Conservation (phyloP, 2,113 vertebrate species). For the Mormoops blainvillei region DNA sequence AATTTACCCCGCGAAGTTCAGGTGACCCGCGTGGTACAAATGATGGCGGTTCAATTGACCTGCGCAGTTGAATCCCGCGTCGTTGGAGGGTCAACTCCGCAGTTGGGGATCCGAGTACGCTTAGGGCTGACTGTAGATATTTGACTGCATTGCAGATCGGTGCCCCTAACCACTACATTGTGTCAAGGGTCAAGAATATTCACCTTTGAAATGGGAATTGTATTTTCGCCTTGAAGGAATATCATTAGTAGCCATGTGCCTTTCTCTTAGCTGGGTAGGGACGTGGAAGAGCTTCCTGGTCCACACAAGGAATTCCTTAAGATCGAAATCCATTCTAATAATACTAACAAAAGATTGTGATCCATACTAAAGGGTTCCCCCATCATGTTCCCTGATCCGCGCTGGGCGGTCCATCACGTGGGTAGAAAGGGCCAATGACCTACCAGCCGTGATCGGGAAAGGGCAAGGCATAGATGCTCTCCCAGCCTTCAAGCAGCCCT, state of each 20-base stretch:
- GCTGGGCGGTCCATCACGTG: rapidly evolving
- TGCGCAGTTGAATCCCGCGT: not conserved
- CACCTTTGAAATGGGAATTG: not conserved
- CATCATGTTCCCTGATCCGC: rapidly evolving
- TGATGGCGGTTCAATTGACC: not conserved
- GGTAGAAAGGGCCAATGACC: not conserved
- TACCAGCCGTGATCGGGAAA: not conserved
- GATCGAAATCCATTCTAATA: not conserved
- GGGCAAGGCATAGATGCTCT: not conserved
- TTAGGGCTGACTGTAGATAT: not conserved
- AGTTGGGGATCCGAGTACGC: not conserved
- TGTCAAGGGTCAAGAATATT: not conserved
- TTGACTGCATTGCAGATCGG: not conserved
- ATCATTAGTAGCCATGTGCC: not conserved
- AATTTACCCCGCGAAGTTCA: not conserved
- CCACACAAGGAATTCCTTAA: not conserved
- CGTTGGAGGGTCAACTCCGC: not conserved
- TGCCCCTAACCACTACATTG: not conserved
- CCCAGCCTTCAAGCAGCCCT: not conserved
- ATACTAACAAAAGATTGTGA: not conserved
- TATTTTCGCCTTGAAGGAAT: not conserved
- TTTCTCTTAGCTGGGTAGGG: not conserved
- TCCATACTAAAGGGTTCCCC: not conserved
- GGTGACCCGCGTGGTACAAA: not conserved
- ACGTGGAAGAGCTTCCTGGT: not conserved